Percentiles rank a stretch among this genome's conserved stretches.
Evolutionary conservation across 1,140 invertebrate genomes (phyloP).

Genomic region (Xylocopa sonorina): DNA sequence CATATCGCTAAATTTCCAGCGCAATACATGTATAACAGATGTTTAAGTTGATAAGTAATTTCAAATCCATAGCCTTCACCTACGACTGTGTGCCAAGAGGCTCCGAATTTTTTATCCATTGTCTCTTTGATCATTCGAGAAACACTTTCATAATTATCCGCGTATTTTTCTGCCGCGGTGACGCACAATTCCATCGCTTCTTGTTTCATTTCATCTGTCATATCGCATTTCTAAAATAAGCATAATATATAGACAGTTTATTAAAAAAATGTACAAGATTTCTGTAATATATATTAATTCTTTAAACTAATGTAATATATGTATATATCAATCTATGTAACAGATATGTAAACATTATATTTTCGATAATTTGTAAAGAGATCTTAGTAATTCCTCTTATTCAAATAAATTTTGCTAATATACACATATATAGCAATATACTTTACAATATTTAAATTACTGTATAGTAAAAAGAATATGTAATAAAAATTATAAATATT

Average conservation of each 20-base stretch:
- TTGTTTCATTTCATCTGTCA: slow-evolving; percentile 95
- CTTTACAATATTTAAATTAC: background rate
- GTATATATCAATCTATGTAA: too few relatives aligned
- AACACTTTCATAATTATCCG: slow-evolving; percentile 87
- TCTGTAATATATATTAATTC: background rate
- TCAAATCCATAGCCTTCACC: slow-evolving; percentile 98
- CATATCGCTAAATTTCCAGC: slow-evolving; percentile 95
- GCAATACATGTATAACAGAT: slow-evolving; percentile 96
- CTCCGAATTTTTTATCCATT: slow-evolving; percentile 98
- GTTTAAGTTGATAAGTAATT: slow-evolving; percentile 96
- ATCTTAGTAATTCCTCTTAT: background rate
- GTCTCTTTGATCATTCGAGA: slow-evolving; percentile 96
- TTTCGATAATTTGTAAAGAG: background rate
- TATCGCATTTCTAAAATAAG: slow-evolving; percentile 90
- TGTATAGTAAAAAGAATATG: background rate
- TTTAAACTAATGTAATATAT: too few relatives aligned
- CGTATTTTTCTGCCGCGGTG: slow-evolving; percentile 95
- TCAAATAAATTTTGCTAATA: too few relatives aligned
- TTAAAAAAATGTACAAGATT: background rate
- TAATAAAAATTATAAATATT: background rate
- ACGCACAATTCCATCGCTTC: slow-evolving; percentile 96
- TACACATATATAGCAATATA: too few relatives aligned
- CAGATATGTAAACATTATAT: too few relatives aligned
- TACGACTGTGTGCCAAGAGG: slow-evolving; percentile 96
- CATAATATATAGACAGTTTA: background rate